Percentiles rank a stretch among this genome's conserved stretches.
Conservation (phyloP, 2,797 vertebrate genomes). For the Lepilemur ruficaudatus region DNA sequence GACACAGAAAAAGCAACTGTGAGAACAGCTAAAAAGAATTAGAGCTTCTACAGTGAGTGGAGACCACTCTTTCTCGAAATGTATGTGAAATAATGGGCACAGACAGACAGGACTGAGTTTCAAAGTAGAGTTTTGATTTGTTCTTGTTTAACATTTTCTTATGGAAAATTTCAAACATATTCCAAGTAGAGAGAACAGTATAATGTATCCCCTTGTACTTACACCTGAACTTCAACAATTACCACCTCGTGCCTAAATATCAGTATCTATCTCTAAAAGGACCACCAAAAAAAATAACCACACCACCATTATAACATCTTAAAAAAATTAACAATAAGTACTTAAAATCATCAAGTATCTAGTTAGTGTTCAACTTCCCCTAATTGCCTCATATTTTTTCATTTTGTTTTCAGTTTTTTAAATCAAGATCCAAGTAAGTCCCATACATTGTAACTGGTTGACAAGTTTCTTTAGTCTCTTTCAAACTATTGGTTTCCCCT, state of each 20-base stretch:
- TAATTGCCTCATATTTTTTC: not conserved
- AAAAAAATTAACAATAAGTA: not conserved
- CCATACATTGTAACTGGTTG: not conserved
- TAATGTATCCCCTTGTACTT: not conserved
- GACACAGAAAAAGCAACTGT: not conserved
- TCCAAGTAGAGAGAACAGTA: not conserved
- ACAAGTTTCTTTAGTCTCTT: not conserved
- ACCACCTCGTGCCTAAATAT: not conserved
- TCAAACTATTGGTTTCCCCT: not conserved
- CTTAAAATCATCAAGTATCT: not conserved
- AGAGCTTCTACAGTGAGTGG: not conserved
- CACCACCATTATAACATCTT: not conserved
- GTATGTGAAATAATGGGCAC: accelerated
- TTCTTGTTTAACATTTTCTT: not conserved
- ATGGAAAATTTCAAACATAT: not conserved
- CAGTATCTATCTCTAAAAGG: not conserved
- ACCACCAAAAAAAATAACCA: not conserved
- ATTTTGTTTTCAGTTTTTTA: not conserved
- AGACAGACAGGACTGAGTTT: not conserved
- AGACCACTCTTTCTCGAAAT: not conserved
- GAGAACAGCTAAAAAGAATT: not conserved
- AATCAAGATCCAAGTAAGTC: not conserved
- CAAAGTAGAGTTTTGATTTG: not conserved
- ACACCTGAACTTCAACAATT: not conserved
- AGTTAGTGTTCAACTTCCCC: not conserved